Conservation (phyloP, 2,797 vertebrate genomes). For the Columba guinea region DNA sequence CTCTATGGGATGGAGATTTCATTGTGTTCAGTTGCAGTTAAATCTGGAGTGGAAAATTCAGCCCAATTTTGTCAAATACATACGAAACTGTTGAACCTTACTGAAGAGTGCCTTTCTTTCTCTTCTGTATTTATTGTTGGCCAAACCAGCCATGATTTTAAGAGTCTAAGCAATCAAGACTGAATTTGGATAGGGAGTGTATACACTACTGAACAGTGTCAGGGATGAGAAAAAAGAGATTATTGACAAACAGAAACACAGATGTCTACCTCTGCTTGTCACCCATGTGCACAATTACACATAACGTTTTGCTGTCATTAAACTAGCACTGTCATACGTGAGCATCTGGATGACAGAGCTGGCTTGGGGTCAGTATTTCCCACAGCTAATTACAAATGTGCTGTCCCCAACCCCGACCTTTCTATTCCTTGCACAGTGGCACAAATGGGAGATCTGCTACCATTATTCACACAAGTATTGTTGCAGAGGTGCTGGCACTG, state of each 20-base stretch:
- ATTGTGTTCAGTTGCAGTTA: not conserved
- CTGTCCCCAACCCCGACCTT: not conserved
- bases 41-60: not conserved
- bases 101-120: not conserved
- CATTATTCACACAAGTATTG: not conserved
- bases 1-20: not conserved
- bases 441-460: not conserved
- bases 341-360: not conserved
- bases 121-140: not conserved
- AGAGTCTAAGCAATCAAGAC: not conserved
- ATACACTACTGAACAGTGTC: not conserved
- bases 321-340: fast-evolving
- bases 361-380: not conserved
- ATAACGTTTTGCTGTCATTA: not conserved
- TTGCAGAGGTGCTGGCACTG: not conserved
- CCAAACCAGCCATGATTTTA: not conserved
- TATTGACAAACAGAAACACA: not conserved
- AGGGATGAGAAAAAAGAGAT: not conserved
- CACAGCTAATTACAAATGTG: not conserved
- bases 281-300: fast-evolving
- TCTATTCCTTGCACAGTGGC: not conserved
- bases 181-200: not conserved
- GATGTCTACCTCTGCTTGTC: not conserved
- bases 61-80: not conserved
- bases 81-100: not conserved